Evolutionary conservation across 2,797 vertebrate species (phyloP).

Genomic region (Mormyrops attenuatus): DNA sequence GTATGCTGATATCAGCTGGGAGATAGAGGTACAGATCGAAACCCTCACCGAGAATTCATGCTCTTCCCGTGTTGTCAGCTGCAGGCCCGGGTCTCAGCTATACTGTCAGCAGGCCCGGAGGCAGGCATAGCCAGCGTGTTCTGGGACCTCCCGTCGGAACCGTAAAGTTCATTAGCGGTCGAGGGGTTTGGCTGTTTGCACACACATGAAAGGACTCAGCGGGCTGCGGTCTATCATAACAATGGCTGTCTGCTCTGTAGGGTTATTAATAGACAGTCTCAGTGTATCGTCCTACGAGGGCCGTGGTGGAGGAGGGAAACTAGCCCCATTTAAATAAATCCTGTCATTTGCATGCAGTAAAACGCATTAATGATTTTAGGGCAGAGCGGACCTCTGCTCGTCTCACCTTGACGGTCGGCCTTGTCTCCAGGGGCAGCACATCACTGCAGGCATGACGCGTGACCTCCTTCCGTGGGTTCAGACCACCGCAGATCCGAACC

Average conservation of each 20-base stretch:
- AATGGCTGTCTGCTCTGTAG: constrained; percentile 45
- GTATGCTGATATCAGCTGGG: constrained; percentile 59
- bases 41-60: constrained; percentile 58
- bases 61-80: constrained; percentile 52
- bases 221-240: constrained; percentile 52
- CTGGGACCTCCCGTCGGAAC: constrained; percentile 52
- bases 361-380: constrained; percentile 11
- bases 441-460: constrained; percentile 42
- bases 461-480: constrained; percentile 45
- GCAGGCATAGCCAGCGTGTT: constrained; percentile 51
- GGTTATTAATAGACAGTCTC: constrained; percentile 42
- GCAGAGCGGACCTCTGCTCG: neutral
- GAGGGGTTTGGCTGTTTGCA: constrained; percentile 46
- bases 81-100: constrained; percentile 56
- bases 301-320: neutral
- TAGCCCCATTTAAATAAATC: constrained; percentile 1
- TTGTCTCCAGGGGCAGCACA: constrained; percentile 32
- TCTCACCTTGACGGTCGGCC: constrained; percentile 37
- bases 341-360: neutral
- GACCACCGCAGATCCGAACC: constrained; percentile 50
- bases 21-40: constrained; percentile 50
- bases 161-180: constrained; percentile 48
- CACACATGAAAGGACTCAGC: constrained; percentile 42
- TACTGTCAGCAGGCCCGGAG: constrained; percentile 53
- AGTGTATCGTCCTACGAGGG: neutral